Evolutionary conservation across 2,888 invertebrate species (phyloP).

Genomic region (Rhopalosiphum nymphaeae): DNA sequence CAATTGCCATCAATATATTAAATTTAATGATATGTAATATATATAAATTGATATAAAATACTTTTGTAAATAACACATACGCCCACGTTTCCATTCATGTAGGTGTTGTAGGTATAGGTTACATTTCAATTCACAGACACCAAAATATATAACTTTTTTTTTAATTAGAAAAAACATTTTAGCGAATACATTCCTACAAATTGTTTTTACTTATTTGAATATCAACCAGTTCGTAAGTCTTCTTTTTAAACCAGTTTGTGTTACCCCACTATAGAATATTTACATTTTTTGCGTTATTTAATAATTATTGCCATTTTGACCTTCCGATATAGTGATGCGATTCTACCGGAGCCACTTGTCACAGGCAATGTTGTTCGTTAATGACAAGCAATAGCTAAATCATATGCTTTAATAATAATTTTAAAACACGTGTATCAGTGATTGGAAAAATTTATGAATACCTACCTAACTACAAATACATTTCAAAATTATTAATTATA

Average conservation of each 20-base stretch:
- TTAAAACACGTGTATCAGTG: constrained; percentile 6
- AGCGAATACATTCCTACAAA: constrained; percentile 46
- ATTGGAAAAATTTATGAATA: neutral
- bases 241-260: constrained; percentile 56
- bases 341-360: constrained; percentile 34
- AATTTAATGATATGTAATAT: neutral
- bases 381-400: constrained; percentile 19
- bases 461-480: neutral
- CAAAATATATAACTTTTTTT: constrained; percentile 20
- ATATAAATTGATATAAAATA: neutral
- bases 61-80: neutral
- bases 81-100: neutral
- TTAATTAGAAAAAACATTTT: constrained; percentile 50
- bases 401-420: constrained; percentile 8
- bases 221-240: constrained; percentile 50
- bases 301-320: constrained; percentile 54
- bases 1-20: neutral
- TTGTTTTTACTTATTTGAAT: constrained; percentile 57
- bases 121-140: constrained; percentile 34
- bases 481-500: neutral
- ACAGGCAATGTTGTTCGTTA: neutral
- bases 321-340: constrained; percentile 30
- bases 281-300: constrained; percentile 43
- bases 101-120: neutral
- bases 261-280: constrained; percentile 25